Percentiles rank a stretch among this genome's conserved stretches.
Conservation (phyloP, 2,888 invertebrate genomes). For the Drosophila paracracens region DNA sequence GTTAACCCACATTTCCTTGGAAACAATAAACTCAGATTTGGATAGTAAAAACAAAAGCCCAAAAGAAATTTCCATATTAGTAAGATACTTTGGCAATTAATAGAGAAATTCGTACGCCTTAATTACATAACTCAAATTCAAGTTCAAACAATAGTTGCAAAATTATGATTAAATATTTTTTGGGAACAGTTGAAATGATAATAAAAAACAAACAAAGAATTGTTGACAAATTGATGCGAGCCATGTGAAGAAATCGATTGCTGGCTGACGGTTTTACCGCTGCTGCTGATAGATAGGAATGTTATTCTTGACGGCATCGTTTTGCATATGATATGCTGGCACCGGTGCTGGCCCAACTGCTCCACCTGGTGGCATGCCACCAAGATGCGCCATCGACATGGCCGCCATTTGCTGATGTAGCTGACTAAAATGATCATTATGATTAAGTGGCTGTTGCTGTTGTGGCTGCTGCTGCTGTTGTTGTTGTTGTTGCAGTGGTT, state of each 20-base stretch:
- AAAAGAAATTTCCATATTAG: slow-evolving; percentile 5
- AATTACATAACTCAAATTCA: slow-evolving; percentile 23
- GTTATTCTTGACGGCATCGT: slow-evolving; percentile 83
- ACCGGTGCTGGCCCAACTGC: slow-evolving; percentile 58
- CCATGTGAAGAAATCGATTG: slow-evolving; percentile 22
- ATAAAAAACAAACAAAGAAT: slow-evolving; percentile 15
- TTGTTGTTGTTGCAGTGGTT: slow-evolving; percentile 47
- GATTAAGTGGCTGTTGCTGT: slow-evolving; percentile 49
- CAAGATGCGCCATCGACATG: slow-evolving; percentile 69
- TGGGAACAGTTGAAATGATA: slow-evolving; percentile 1
- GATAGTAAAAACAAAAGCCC: slow-evolving; percentile 5
- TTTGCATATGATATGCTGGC: slow-evolving; percentile 82
- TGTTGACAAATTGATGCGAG: slow-evolving; percentile 27
- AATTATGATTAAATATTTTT: slow-evolving; percentile 8
- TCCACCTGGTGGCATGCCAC: slow-evolving; percentile 47
- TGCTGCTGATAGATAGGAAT: slow-evolving; percentile 85
- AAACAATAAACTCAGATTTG: slow-evolving; percentile 17
- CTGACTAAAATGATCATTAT: slow-evolving; percentile 74
- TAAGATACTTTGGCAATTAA: slow-evolving; percentile 16
- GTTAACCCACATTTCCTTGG: slow-evolving; percentile 26
- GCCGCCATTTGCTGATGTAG: slow-evolving; percentile 82
- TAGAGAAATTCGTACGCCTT: neutral
- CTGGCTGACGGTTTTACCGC: slow-evolving; percentile 80
- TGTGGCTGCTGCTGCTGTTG: slow-evolving; percentile 41
- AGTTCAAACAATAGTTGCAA: slow-evolving; percentile 16